Evolutionary conservation across 2,113 vertebrate species (phyloP), one percentile per base, ranked within the genome.

Genomic region (Meles meles): DNA sequence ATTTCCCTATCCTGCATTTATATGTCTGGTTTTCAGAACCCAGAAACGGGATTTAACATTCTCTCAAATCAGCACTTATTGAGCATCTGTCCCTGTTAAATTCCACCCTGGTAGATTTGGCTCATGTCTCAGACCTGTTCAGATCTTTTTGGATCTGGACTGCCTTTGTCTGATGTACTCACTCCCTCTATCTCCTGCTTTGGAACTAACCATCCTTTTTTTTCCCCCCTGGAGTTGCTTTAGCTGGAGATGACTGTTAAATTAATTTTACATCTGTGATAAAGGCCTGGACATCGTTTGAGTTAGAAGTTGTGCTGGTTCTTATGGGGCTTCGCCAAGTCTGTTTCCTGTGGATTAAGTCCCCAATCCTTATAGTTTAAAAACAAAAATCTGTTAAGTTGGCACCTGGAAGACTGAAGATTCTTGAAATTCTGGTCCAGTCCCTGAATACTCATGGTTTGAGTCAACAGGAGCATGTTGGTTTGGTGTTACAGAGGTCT

Each of bases 331-430:
- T 63, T 88, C 81, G 96, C 98, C 96, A 97, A 97, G 47, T 52
- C 94, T 77, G 96, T 97, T 97, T 98, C 94, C 96, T 88, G 42
- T 93, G 96, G 97, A 97, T 97, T 90, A 97, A 96, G 65, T 94
- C 76, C 92, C 81, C 96, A 97, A 77, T 98, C 94, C 95, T 93
- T 84, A 81, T 18, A 84, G 94, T 97, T 97, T 92, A 77, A 98
- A 98, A 98, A 96, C 83, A 93, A 97, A 94, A 97, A 96, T 96
- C 84, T 98, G 97, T 96, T 85, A 63, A 34, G 44, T 96, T 96
- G 94, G 94, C 94, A 84, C 63, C 27, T 27, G 55, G 69, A 90
- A 57, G 69, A 86, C 59, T 61, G 13, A 67, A 90, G 57, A 88
- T 90, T 59, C 88, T 96, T 96, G 87, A 92, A 95, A 97, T 96